These are phyloP conservation scores for Pangasianodon gigas DNA, from an alignment of 2,113 vertebrate species.

Conservation along the genomic window DNA sequence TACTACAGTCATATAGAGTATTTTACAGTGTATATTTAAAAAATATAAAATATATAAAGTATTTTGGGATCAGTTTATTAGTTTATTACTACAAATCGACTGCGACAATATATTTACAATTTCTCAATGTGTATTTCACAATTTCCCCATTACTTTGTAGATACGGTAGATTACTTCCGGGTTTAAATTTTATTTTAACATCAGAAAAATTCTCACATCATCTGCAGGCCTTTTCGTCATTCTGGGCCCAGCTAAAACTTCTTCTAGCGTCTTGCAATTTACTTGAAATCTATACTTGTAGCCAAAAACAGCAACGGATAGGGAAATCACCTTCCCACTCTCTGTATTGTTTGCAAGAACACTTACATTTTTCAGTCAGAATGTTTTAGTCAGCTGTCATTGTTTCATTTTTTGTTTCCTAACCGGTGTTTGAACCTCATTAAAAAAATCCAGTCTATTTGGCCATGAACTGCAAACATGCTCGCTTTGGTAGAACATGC, in stretches of 20 bases:
- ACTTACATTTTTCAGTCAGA: not conserved
- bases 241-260: not conserved
- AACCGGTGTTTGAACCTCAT: not conserved
- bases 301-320: not conserved
- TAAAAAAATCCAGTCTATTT: not conserved
- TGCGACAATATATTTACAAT: not conserved
- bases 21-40: not conserved
- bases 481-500: not conserved
- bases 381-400: not conserved
- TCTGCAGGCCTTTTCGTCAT: not conserved
- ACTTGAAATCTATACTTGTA: not conserved
- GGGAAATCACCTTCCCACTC: conserved; percentile 23
- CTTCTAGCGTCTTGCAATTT: not conserved
- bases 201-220: not conserved
- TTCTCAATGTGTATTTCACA: not conserved
- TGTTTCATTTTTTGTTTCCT: not conserved
- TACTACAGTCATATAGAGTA: not conserved
- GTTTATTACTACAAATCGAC: not conserved
- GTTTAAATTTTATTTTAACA: not conserved
- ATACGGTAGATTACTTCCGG: not conserved
- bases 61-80: not conserved
- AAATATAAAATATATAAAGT: not conserved
- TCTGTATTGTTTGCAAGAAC: not conserved
- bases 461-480: not conserved
- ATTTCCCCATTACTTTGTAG: not conserved